Base-by-base conservation (phyloP, 2,797 vertebrate species). In the Etheostoma perlongum region DNA sequence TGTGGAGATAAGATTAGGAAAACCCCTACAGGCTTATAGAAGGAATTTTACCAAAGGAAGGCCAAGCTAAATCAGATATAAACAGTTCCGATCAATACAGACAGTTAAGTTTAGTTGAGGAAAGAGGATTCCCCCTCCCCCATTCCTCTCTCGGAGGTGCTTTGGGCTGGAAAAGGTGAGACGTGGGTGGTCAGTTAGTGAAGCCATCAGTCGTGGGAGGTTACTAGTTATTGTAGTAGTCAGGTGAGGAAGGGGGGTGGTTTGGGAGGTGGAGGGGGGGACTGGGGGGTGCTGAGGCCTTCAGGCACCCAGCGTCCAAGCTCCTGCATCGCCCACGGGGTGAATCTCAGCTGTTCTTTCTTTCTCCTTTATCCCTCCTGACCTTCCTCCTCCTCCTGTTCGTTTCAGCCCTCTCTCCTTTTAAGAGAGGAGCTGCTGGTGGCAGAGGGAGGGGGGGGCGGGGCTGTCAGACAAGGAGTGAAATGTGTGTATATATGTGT, bases 151-250 rank as follows among this genome's bases (percentile, higher is more conserved):
- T 79, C 10, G 30, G 62, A 72, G 70, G 36, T 33, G 14, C 13
- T 8, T 25, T 2, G 13, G 51, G 49, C 57, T 49, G 46, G 61
- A 54, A 47, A 62, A 33, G 7, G 3, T 4, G 7, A 84, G 74
- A 42, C 36, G 74, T 89, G 87, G 88, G 88, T 88, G 88, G 90
- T 89, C 88, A 83, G 82, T 72, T 79, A 89, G 87, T 90, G 79
- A 91, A 91, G 90, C 79, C 87, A 71, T 92, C 84, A 88, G 74
- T 67, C 4, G 72, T 59, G 47, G 66, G 78, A 82, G 84, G 78
- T 82, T 74, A 68, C 65, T 64, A 40, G 83, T 91, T 81, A 87
- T 88, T 86, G 86, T 72, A 61, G 67, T 75, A 68, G 90, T 87
- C 79, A 83, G 75, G 57, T 77, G 19, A 40, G 40, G 33, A 18